A percentile compares a stretch with the other conserved stretches of the same genome.
phyloP scores from a whole-genome alignment of 2,888 invertebrate species.

The Sylvicola cinctus region DNA sequence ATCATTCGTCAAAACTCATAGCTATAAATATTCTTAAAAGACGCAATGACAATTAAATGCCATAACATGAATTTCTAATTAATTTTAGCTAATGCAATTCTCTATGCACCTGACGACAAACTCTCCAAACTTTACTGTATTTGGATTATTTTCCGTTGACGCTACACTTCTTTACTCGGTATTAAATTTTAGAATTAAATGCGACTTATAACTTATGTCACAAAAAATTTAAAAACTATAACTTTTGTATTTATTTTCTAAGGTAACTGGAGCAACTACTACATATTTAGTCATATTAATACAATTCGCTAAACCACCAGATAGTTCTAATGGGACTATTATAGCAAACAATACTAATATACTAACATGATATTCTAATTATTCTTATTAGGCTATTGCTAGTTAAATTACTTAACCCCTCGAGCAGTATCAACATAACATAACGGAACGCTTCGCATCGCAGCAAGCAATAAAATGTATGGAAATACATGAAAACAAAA shows the following conservation, averaged over 20 bases:
- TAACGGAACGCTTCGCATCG: no score
- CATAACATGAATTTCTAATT: neutral
- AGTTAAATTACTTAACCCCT: no score
- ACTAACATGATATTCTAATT: neutral
- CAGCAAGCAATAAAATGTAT: no score
- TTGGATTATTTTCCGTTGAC: neutral
- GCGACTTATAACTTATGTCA: no score
- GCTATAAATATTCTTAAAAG: no score
- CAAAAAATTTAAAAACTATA: neutral
- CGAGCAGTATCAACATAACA: no score
- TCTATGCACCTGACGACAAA: neutral
- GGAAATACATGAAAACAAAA: no score
- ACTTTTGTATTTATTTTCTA: neutral
- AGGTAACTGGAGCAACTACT: neutral
- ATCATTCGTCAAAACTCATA: no score
- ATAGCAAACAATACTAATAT: neutral
- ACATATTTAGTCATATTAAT: neutral
- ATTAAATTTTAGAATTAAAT: neutral
- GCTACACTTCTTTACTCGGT: neutral
- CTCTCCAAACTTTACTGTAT: neutral
- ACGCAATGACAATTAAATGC: no score
- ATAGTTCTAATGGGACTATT: no score
- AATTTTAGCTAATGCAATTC: conserved; percentile 1
- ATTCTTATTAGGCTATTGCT: neutral
- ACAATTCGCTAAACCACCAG: neutral